phyloP scores from a whole-genome alignment of 2,797 vertebrate genomes.

The Coracias cyanogaster region DNA sequence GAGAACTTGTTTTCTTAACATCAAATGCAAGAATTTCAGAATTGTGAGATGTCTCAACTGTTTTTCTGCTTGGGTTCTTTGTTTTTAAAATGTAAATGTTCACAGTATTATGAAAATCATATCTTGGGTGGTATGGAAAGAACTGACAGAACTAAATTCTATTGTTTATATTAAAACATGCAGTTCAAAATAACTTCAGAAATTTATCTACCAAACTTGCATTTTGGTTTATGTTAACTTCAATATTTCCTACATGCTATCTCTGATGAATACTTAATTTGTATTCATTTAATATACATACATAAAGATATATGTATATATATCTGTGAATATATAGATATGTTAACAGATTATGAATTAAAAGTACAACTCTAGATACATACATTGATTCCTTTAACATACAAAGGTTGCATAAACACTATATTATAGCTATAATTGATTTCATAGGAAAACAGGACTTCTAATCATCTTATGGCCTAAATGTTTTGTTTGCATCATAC shows the following conservation, averaged over 20 bases:
- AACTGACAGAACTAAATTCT: background rate
- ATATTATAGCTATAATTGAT: background rate
- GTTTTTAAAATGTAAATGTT: background rate
- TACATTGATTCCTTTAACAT: background rate
- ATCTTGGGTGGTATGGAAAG: background rate
- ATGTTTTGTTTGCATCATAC: background rate
- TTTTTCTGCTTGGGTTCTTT: background rate
- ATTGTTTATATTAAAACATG: background rate
- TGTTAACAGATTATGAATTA: background rate
- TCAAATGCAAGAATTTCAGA: background rate
- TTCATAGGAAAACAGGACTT: background rate
- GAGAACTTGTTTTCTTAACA: background rate
- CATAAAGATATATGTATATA: background rate
- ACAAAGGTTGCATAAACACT: background rate
- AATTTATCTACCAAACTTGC: background rate
- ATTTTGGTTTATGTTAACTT: background rate
- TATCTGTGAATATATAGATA: background rate
- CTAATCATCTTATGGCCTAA: background rate
- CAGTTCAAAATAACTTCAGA: background rate
- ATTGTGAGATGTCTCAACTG: background rate
- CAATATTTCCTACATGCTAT: background rate
- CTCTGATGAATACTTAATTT: too few species aligned
- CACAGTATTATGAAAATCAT: background rate
- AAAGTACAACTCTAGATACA: background rate
- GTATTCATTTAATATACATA: too few species aligned